phyloP scores from a whole-genome alignment of 2,797 vertebrate species.

The Cuniculus paca region DNA sequence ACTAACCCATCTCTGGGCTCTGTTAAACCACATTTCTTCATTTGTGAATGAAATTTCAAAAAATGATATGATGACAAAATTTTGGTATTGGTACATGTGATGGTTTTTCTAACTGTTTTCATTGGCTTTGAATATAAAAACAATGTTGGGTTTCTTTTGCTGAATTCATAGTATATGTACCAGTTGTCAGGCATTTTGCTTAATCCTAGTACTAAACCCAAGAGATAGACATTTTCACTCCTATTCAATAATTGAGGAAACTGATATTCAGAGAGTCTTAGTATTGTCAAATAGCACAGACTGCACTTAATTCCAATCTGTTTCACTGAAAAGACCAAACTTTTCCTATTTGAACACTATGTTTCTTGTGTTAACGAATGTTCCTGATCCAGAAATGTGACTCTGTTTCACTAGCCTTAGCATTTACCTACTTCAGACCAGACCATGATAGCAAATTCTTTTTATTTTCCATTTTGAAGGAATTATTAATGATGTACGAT shows the following conservation, averaged over 20 bases:
- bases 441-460: not conserved
- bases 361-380: slow-evolving; percentile 29
- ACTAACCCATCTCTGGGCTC: not conserved
- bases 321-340: not conserved
- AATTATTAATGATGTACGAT: slow-evolving; percentile 48
- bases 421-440: slow-evolving; percentile 58
- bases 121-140: slow-evolving; percentile 30
- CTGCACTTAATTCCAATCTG: not conserved
- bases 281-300: not conserved
- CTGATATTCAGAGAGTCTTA: not conserved
- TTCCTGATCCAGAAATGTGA: slow-evolving; percentile 54
- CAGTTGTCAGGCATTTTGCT: not conserved
- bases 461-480: not conserved
- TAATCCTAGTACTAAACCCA: not conserved
- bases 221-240: not conserved
- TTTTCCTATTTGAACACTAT: too few species aligned
- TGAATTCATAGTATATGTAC: not conserved
- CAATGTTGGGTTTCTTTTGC: not conserved
- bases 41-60: not conserved
- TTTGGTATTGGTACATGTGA: not conserved
- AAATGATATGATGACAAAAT: not conserved
- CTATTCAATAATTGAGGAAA: slow-evolving; percentile 1
- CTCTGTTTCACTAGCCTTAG: slow-evolving; percentile 46
- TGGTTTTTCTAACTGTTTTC: not conserved
- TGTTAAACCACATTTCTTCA: not conserved